These are phyloP conservation scores for Cyclina sinensis DNA, from an alignment of 1,140 invertebrate genomes.

Conservation along the genomic window DNA sequence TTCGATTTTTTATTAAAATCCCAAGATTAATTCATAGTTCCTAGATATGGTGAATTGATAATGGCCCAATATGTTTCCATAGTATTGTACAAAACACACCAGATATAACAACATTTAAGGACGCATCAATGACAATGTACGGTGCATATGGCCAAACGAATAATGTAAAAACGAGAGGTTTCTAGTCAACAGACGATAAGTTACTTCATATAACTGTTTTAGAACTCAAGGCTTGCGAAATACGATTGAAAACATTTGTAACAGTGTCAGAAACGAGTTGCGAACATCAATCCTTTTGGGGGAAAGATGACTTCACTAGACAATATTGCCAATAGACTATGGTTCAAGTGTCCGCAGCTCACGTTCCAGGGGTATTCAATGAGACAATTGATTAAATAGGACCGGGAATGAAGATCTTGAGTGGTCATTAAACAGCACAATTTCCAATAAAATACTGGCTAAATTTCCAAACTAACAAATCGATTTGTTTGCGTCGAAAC, in stretches of 20 bases:
- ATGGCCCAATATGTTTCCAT: background rate
- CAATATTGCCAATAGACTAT: background rate
- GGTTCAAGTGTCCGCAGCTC: background rate
- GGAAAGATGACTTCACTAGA: slow-evolving; percentile 2
- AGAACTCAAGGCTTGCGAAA: slow-evolving; percentile 22
- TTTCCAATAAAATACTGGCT: background rate
- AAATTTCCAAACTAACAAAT: background rate
- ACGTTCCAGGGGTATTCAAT: background rate
- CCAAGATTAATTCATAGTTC: background rate
- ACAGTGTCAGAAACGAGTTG: background rate
- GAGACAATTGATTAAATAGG: background rate
- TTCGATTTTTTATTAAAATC: background rate
- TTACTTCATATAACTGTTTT: slow-evolving; percentile 39
- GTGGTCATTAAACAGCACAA: background rate
- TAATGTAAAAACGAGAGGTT: slow-evolving; percentile 6
- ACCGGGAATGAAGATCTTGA: slow-evolving; percentile 12
- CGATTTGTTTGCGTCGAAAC: background rate
- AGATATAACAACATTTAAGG: background rate
- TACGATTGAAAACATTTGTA: background rate
- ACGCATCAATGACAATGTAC: background rate
- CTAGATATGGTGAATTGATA: background rate
- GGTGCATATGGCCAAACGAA: slow-evolving; percentile 12
- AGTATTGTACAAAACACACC: background rate
- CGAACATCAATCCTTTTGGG: slow-evolving; percentile 2
- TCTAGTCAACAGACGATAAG: slow-evolving; percentile 1